Percentiles rank a stretch among this genome's conserved stretches.
Conservation (phyloP, 2,888 invertebrate species). For the Antheraea yamamai region DNA sequence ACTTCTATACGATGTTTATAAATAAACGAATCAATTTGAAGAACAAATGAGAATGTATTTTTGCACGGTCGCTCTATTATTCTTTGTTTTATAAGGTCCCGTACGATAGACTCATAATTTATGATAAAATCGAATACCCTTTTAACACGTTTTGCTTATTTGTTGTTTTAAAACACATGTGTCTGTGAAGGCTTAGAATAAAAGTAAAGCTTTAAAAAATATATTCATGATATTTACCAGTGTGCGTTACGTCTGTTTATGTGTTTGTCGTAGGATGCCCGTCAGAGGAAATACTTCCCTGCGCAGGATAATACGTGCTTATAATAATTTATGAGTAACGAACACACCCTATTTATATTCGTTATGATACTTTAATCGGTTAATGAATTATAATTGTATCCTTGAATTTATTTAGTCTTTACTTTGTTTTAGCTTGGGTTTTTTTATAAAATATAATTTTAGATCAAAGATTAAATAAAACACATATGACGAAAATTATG, state of each 20-base stretch:
- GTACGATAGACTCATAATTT: too few species aligned
- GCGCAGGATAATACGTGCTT: constrained; percentile 6
- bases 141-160: neutral
- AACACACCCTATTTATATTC: neutral
- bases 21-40: neutral
- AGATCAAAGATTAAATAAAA: too few species aligned
- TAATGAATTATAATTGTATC: neutral
- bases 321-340: neutral
- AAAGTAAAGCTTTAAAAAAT: neutral
- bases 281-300: constrained; percentile 8
- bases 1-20: neutral
- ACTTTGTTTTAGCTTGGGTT: neutral
- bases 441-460: too few species aligned
- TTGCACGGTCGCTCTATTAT: neutral
- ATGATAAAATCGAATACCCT: too few species aligned
- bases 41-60: neutral
- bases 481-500: too few species aligned
- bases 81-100: neutral
- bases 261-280: neutral
- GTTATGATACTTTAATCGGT: neutral
- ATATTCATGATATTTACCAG: neutral
- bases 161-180: neutral
- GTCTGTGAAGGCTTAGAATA: neutral
- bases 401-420: neutral
- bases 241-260: neutral